Percentiles rank a stretch among this genome's conserved stretches.
These are phyloP conservation scores for Melitaea cinxia DNA, from an alignment of 1,140 invertebrate species.

Conservation along the genomic window DNA sequence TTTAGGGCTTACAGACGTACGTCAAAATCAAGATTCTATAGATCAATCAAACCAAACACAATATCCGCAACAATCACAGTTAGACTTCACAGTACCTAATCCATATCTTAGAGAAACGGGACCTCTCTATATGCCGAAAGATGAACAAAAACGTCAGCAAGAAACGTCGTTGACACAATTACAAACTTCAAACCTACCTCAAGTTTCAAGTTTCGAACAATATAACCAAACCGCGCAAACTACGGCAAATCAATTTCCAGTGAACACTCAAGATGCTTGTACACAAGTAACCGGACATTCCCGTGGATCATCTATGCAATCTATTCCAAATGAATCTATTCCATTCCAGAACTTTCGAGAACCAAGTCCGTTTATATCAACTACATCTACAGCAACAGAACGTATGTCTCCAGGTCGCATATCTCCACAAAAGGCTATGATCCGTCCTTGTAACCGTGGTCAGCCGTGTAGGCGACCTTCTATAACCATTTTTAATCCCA, in stretches of 20 bases:
- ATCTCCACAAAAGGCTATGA: not conserved
- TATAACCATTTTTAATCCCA: conserved; percentile 13
- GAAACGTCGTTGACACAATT: too few species aligned
- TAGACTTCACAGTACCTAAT: too few species aligned
- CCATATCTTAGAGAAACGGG: too few species aligned
- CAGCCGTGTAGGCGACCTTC: conserved; percentile 16
- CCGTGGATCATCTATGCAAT: not conserved
- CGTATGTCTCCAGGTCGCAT: too few species aligned
- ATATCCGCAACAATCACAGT: too few species aligned
- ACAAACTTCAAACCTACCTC: not conserved
- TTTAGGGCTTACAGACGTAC: too few species aligned
- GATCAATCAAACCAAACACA: too few species aligned
- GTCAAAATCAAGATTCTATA: too few species aligned
- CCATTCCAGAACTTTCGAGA: not conserved
- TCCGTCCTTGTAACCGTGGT: not conserved
- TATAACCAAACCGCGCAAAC: not conserved
- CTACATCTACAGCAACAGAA: not conserved
- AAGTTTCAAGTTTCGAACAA: not conserved
- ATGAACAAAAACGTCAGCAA: too few species aligned
- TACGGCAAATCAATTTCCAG: not conserved
- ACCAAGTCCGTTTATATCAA: not conserved
- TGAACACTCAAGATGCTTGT: not conserved
- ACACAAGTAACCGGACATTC: not conserved
- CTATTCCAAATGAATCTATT: not conserved
- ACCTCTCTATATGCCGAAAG: too few species aligned